A percentile compares a stretch with the other conserved stretches of the same genome.
phyloP scores from a whole-genome alignment of 2,888 invertebrate genomes.

The Fabriciana adippe region DNA sequence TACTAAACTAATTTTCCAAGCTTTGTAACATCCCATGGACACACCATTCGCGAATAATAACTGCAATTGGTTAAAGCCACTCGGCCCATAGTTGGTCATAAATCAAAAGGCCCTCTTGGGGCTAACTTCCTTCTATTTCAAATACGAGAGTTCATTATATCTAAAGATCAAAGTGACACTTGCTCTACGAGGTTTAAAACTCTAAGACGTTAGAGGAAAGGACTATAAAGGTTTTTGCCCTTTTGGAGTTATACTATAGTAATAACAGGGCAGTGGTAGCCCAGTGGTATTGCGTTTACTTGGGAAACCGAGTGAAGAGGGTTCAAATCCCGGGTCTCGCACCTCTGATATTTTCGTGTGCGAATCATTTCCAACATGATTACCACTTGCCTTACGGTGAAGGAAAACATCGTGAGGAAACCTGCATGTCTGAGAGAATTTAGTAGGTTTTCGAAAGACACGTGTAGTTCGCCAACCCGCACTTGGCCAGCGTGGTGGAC shows the following conservation, averaged over 20 bases:
- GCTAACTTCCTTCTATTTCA: constrained; percentile 38
- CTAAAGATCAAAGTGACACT: constrained; percentile 42
- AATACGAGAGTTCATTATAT: constrained; percentile 39
- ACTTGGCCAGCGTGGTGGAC: too few relatives aligned
- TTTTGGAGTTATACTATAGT: constrained; percentile 29
- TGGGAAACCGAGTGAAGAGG: too few relatives aligned
- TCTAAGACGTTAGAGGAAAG: constrained; percentile 35
- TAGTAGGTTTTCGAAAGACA: too few relatives aligned
- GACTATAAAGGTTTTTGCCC: constrained; percentile 34
- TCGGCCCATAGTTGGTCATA: constrained; percentile 24
- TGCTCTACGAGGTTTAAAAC: constrained; percentile 38
- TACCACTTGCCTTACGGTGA: too few relatives aligned
- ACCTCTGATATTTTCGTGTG: too few relatives aligned
- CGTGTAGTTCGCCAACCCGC: too few relatives aligned
- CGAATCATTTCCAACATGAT: too few relatives aligned
- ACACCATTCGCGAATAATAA: constrained; percentile 19
- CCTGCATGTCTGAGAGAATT: too few relatives aligned
- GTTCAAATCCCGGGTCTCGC: too few relatives aligned
- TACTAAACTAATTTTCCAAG: background rate
- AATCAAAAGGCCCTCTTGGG: constrained; percentile 26
- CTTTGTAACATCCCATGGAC: background rate
- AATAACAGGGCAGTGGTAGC: too few relatives aligned
- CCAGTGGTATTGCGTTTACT: too few relatives aligned
- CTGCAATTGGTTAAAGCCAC: constrained; percentile 25
- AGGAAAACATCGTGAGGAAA: too few relatives aligned